Evolutionary conservation across 2,888 invertebrate genomes (phyloP), one percentile per base, ranked within the genome.

Genomic region (Leptopilina myrica): DNA sequence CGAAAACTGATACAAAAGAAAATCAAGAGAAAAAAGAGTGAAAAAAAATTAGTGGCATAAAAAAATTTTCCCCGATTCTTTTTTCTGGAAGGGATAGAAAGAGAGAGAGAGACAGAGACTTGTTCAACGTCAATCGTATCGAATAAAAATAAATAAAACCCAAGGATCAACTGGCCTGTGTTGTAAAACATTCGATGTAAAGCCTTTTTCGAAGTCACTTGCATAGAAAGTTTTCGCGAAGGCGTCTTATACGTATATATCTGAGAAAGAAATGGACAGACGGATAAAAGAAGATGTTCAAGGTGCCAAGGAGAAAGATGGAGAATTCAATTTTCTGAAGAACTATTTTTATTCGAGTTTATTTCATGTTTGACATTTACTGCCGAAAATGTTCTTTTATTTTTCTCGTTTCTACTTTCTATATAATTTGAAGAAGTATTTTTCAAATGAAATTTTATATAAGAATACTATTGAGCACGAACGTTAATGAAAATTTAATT

Each of bases 1-100:
- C 82, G 82, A 82, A 64, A 78, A 73, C 79, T 80, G 83, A 84
- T 82, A 85, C 79, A 80, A 81, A n/a, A 76, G 12, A 64, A 43
- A 46, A 46, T 12, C 43, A 76, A 43, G 15, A 59, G 43, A 78
- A 73, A 77, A 49, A 49, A 11, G 2, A 9, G 12, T 11, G 20
- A 49, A 11, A 33, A 33, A 33, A 33, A 33, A 33, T 33, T 5
- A 33, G 33, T 33, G 33, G 33, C 33, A 33, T 33, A 33, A 1
- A 33, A 33, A 33, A 33, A 33, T 4, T 33, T 33, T 33, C 5
- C 33, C 33, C 33, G 20, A 20, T 20, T 33, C 5, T 33, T 33
- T 33, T 33, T 33, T 33, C 33, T 33, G 33, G 33, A 33, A 33
- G 33, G 33, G 64, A 20, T 0, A 20, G 20, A 20, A 20, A 20